phyloP scores from a whole-genome alignment of 2,888 invertebrate species.

The Euphydryas editha region DNA sequence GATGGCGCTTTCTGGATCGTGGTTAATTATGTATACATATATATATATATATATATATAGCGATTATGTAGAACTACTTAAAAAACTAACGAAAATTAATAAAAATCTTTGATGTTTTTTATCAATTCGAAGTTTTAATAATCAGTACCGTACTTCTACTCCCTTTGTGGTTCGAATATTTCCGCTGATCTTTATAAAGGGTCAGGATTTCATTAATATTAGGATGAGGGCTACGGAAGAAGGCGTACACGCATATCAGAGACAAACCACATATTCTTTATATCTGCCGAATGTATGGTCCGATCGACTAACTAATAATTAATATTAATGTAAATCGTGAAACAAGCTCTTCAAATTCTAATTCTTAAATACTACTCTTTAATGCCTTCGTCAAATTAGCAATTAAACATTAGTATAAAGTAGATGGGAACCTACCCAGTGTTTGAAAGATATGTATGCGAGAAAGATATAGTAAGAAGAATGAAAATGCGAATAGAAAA shows the following conservation, averaged over 20 bases:
- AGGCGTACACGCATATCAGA: conserved; percentile 15
- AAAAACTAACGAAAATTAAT: neutral
- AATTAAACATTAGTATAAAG: no score
- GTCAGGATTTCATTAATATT: conserved; percentile 15
- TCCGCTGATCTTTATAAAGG: conserved; percentile 9
- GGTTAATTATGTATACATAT: no score
- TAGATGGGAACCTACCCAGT: no score
- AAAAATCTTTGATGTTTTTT: neutral
- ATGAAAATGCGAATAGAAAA: no score
- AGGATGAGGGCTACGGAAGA: conserved; percentile 23
- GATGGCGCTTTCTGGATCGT: no score
- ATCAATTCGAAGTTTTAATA: neutral
- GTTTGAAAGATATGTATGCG: no score
- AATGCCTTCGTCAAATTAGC: no score
- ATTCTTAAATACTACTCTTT: no score
- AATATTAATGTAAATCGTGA: neutral
- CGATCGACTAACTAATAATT: neutral
- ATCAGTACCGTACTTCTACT: neutral
- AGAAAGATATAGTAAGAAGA: no score
- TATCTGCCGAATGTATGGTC: conserved; percentile 3
- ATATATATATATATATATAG: no score
- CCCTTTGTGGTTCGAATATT: conserved; percentile 5
- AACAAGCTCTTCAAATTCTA: neutral
- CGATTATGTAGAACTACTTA: neutral
- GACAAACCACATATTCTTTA: neutral